Evolutionary conservation across 2,113 vertebrate genomes (phyloP), one percentile per base, ranked within the genome.

Genomic region (Notarius quadriscutis): DNA sequence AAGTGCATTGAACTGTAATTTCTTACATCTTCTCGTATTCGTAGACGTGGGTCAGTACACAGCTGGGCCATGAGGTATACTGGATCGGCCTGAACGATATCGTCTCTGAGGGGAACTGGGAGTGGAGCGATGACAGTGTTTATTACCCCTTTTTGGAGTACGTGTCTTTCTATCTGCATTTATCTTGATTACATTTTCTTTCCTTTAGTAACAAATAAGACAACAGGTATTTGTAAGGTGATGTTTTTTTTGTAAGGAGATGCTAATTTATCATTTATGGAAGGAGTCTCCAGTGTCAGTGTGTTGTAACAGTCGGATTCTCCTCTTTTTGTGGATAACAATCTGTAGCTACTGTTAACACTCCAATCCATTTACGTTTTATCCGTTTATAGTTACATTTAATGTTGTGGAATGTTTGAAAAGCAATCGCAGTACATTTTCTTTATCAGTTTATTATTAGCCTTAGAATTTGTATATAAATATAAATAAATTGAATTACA

Each of bases 1-100:
- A n/a, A 27, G 34, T 72, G 2, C 7, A 18, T 18, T 41, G 7
- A 34, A 34, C 27, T 71, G 30, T 71, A 71, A 71, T 69, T 69
- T 3, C 17, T 20, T 4, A 75, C 3, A 6, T 55, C 55, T 4
- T 67, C 30, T 72, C 14, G 1, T 62, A 1, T 78, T 9, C 91
- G 12, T 74, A 96, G 95, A 55, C 87, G 58, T 96, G 95, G 95
- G 80, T 96, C 30, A 91, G 90, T 30, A 95, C 95, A 0, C 95
- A 96, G 88, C 83, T 95, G 30, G 81, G 81, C 34, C 8, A 65
- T 1, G 88, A 92, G 6, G 89, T 91, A 88, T 95, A 86, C 92
- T 96, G 95, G 95, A 90, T 96, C 0, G 95, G 95, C 34, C 91
- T 96, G 86, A 96, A 94, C n/a, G 95, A 96, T 78, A 69, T 71